Conservation (phyloP, 2,797 vertebrate genomes). For the Sebastes minor region DNA sequence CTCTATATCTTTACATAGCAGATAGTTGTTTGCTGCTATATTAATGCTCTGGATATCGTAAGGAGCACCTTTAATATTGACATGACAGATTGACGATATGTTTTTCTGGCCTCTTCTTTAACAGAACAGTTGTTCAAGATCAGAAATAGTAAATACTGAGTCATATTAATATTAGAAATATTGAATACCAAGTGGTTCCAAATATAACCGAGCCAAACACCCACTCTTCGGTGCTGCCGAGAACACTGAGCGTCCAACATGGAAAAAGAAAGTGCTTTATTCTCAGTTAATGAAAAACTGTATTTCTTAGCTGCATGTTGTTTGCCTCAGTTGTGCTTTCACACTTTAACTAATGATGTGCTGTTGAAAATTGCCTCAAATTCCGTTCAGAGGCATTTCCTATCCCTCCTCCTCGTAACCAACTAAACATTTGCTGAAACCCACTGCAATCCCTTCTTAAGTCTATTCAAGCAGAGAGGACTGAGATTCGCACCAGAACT, state of each 20-base stretch:
- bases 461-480: conserved; percentile 57
- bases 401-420: conserved; percentile 22
- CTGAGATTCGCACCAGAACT: conserved; percentile 53
- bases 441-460: conserved; percentile 51
- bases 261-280: conserved; percentile 45
- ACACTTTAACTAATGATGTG: conserved; percentile 21
- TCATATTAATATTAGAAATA: not conserved
- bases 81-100: not conserved
- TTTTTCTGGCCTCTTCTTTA: conserved; percentile 1
- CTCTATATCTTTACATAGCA: no score
- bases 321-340: not conserved
- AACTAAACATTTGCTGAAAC: conserved; percentile 50
- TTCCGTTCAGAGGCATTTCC: conserved; percentile 37
- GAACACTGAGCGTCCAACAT: conserved; percentile 5
- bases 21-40: no score
- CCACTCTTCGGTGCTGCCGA: not conserved
- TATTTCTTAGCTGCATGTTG: conserved; percentile 16
- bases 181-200: not conserved
- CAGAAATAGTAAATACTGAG: conserved; percentile 17
- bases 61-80: not conserved
- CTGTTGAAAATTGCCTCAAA: conserved; percentile 32
- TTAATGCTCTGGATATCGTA: no score
- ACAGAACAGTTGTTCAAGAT: not conserved
- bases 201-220: conserved; percentile 13
- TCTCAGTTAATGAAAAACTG: conserved; percentile 58